Evolutionary conservation across 2,113 vertebrate genomes (phyloP), one percentile per base, ranked within the genome.

Genomic region (Gasterosteus nipponicus): DNA sequence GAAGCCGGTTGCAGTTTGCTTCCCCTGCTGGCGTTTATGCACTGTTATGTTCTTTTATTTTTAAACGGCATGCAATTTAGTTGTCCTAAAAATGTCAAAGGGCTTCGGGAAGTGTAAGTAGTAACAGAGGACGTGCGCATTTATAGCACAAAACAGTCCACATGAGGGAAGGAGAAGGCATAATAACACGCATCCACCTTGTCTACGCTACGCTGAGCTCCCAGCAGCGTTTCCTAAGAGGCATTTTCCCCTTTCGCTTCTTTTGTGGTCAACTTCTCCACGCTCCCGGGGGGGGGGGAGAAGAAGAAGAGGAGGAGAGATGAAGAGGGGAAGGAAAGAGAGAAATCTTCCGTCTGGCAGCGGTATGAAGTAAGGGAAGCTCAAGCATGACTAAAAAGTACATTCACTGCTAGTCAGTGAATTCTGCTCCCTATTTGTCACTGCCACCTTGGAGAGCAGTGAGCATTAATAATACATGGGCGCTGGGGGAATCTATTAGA

Each of bases 401-500:
- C 96, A 96, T 97, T 96, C 96, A 95, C 93, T 94, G 96, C 95
- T 94, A 97, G 96, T 97, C 96, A 96, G 96, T 97, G 95, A 95
- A 95, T 96, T 96, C 91, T 95, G 94, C 95, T 97, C 96, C 95
- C 96, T 96, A 98, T 98, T 98, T 98, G 96, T 99, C 98, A 97
- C 96, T 98, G 97, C 96, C 97, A 98, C 95, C 97, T 97, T 96
- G 95, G 95, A 96, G 95, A 96, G 95, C 87, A 63, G 94, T 91
- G 91, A 94, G 94, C 95, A 99, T 99, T 99, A 99, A 99, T 99
- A 98, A 99, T 98, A 96, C 95, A 98, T 97, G 94, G 96, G 92
- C 95, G 93, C 94, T 90, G 95, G 95, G 89, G 88, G 96, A 97
- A 97, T 97, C 96, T 96, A 97, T 98, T 99, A 98, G 96, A 94